Evolutionary conservation across 2,113 vertebrate genomes (phyloP).

Genomic region (Pedetes capensis): DNA sequence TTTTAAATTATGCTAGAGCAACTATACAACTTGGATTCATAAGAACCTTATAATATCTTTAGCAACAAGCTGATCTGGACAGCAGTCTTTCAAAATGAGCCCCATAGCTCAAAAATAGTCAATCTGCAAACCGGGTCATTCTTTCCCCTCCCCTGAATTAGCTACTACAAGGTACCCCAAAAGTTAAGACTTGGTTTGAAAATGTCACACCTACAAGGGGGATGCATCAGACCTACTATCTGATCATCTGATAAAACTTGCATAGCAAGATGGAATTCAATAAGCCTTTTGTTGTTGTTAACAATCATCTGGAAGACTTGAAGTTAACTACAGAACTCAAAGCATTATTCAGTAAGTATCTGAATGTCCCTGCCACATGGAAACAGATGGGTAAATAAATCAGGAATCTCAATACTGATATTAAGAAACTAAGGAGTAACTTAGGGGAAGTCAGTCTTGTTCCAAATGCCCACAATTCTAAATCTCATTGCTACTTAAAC

Average conservation of each 20-base stretch:
- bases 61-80: slow-evolving; percentile 69
- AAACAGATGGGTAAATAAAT: slow-evolving; percentile 56
- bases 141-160: slow-evolving; percentile 69
- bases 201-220: slow-evolving; percentile 60
- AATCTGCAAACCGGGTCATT: slow-evolving; percentile 70
- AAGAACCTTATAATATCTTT: slow-evolving; percentile 41
- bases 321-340: slow-evolving; percentile 73
- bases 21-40: slow-evolving; percentile 48
- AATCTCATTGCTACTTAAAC: slow-evolving; percentile 65
- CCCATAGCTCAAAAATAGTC: slow-evolving; percentile 68
- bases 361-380: slow-evolving; percentile 60
- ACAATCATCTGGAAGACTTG: slow-evolving; percentile 82
- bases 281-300: slow-evolving; percentile 67
- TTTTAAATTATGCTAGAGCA: slow-evolving; percentile 32
- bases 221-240: slow-evolving; percentile 57
- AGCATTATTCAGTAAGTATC: slow-evolving; percentile 49
- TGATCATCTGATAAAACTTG: slow-evolving; percentile 78
- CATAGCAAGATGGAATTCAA: slow-evolving; percentile 82
- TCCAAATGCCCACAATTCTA: slow-evolving; percentile 55
- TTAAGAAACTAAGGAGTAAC: slow-evolving; percentile 51
- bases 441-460: slow-evolving; percentile 26
- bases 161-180: slow-evolving; percentile 62
- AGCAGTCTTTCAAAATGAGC: slow-evolving; percentile 57
- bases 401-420: slow-evolving; percentile 33
- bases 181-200: slow-evolving; percentile 76